phyloP scores from a whole-genome alignment of 53 echinoderm and acorn worm genomes.

The Holothuria leucospilota region DNA sequence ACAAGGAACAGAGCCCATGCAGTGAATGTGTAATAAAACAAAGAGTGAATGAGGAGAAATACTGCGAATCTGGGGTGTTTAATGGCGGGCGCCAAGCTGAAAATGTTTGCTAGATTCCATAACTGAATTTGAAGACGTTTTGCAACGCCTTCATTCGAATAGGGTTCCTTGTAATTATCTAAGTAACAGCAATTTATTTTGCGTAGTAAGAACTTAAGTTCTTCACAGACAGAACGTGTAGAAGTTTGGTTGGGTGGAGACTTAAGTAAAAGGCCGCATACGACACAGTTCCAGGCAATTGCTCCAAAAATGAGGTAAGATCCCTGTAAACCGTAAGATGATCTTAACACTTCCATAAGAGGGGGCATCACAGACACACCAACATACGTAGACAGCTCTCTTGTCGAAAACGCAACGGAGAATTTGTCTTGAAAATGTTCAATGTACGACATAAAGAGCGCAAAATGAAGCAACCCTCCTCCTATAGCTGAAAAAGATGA shows the following conservation, averaged over 20 bases:
- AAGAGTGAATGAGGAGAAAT: conserved; percentile 18
- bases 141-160: too few species aligned
- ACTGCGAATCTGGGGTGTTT: conserved; percentile 17
- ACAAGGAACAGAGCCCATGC: conserved; percentile 34
- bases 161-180: not conserved
- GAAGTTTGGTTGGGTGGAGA: not conserved
- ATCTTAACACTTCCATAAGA: not conserved
- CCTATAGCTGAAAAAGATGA: conserved; percentile 2
- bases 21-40: conserved; percentile 34
- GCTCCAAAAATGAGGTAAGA: conserved; percentile 18
- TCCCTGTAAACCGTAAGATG: conserved; percentile 8
- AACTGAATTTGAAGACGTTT: too few species aligned
- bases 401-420: conserved; percentile 19
- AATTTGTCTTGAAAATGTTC: conserved; percentile 37
- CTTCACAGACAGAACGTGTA: not conserved
- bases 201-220: not conserved
- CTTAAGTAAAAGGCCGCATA: not conserved
- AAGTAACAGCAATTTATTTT: not conserved
- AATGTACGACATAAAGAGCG: conserved; percentile 24
- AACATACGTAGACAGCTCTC: conserved; percentile 13
- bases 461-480: conserved; percentile 15
- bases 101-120: not conserved
- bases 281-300: conserved; percentile 26
- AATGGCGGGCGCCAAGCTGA: not conserved
- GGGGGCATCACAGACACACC: conserved; percentile 36